Evolutionary conservation across 2,113 vertebrate species (phyloP).

Genomic region (Antennarius striatus): DNA sequence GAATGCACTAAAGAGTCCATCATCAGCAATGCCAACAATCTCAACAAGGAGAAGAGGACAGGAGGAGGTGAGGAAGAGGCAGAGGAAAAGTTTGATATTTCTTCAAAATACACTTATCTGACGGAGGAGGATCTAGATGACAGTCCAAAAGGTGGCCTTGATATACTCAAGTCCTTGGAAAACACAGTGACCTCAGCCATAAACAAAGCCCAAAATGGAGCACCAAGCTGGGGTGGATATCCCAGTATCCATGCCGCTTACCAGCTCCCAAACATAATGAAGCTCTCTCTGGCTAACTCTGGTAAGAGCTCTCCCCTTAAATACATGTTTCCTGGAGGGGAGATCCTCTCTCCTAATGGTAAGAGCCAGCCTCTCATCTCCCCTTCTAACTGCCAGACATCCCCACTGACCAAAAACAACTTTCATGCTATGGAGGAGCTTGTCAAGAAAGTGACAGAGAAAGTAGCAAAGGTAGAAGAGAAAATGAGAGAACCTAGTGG

Average conservation of each 20-base stretch:
- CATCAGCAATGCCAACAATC: constrained; percentile 71
- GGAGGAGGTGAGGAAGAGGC: constrained; percentile 79
- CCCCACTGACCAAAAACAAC: constrained; percentile 93
- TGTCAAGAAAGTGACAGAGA: constrained; percentile 97
- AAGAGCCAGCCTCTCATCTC: constrained; percentile 91
- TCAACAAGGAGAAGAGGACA: constrained; percentile 86
- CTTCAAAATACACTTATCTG: constrained; percentile 95
- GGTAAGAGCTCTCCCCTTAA: constrained; percentile 89
- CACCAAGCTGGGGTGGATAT: constrained; percentile 98
- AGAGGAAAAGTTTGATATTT: constrained; percentile 94
- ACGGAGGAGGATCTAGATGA: constrained; percentile 96
- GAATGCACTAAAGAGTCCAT: constrained; percentile 81
- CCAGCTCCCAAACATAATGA: constrained; percentile 99
- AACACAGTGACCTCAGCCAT: constrained; percentile 98
- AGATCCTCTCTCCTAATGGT: constrained; percentile 84
- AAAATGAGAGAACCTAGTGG: constrained; percentile 89
- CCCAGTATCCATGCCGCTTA: constrained; percentile 98
- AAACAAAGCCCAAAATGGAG: constrained; percentile 98
- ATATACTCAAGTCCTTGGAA: constrained; percentile 97
- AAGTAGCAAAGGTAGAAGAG: constrained; percentile 96
- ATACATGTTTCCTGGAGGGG: constrained; percentile 87
- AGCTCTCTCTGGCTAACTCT: constrained; percentile 90
- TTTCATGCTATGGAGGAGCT: constrained; percentile 98
- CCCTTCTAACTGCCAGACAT: constrained; percentile 90
- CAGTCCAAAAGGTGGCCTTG: constrained; percentile 95